Conservation (phyloP, 2,888 invertebrate species). For the Cistogaster globosa region DNA sequence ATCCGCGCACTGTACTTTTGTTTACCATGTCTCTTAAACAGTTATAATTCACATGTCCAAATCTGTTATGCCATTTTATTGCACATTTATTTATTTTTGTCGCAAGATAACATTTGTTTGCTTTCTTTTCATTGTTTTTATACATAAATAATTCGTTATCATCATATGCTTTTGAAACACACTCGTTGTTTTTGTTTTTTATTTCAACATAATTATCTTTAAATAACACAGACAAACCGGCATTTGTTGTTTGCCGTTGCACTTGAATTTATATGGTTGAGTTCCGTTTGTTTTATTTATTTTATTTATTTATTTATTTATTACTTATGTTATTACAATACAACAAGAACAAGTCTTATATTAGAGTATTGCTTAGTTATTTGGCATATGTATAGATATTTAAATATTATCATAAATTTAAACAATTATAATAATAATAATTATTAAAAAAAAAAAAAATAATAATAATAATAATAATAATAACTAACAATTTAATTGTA, state of each 20-base stretch:
- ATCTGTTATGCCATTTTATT: conserved; percentile 54
- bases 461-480: no score
- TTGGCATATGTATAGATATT: no score
- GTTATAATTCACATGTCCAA: conserved; percentile 40
- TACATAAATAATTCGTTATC: conserved; percentile 19
- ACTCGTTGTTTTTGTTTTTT: conserved; percentile 22
- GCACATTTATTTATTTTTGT: background rate
- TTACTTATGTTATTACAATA: no score
- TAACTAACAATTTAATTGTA: no score
- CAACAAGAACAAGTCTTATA: no score
- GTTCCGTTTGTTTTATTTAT: background rate
- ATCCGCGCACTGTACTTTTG: conserved; percentile 43
- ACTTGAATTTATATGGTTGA: background rate
- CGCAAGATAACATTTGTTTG: conserved; percentile 24
- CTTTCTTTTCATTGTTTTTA: background rate
- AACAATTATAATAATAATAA: no score
- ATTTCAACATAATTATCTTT: conserved; percentile 15
- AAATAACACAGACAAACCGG: conserved; percentile 17
- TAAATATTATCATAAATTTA: no score
- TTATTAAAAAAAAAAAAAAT: no score
- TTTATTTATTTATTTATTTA: no score
- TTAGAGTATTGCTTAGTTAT: no score
- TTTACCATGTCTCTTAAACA: conserved; percentile 43
- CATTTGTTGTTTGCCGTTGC: background rate
- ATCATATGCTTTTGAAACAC: conserved; percentile 25